Percentiles rank a stretch among this genome's conserved stretches.
phyloP scores from a whole-genome alignment of 2,888 invertebrate species.

The Andrena chrysosceles region DNA sequence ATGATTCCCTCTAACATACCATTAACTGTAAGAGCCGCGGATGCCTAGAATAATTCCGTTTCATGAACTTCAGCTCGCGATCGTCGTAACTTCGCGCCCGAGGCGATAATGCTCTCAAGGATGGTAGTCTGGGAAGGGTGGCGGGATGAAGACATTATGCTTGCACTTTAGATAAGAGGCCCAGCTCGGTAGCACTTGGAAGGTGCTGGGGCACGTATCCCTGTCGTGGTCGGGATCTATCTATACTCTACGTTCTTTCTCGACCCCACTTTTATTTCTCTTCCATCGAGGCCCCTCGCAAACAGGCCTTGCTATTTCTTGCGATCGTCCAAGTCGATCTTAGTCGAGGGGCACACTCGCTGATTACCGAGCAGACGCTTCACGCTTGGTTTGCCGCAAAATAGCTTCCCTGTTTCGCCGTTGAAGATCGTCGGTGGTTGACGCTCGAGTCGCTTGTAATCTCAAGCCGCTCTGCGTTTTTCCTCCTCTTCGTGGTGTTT shows the following conservation, averaged over 20 bases:
- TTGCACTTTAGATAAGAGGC: conserved; percentile 73
- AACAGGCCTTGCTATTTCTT: conserved; percentile 28
- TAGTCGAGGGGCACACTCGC: neutral
- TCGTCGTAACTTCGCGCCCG: conserved; percentile 22
- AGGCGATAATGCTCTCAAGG: conserved; percentile 19
- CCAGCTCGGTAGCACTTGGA: conserved; percentile 54
- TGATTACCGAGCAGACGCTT: conserved; percentile 36
- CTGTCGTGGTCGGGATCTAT: neutral
- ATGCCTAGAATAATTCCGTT: conserved; percentile 4
- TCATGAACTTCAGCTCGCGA: conserved; percentile 23
- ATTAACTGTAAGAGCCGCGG: conserved; percentile 1
- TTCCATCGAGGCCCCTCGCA: neutral
- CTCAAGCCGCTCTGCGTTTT: conserved; percentile 19
- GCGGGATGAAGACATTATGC: conserved; percentile 75
- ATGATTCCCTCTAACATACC: neutral
- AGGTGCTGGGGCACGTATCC: conserved; percentile 13
- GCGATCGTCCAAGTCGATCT: conserved; percentile 31
- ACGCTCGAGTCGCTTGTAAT: conserved; percentile 34
- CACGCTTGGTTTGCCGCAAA: conserved; percentile 43
- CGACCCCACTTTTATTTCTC: neutral
- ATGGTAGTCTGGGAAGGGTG: conserved; percentile 17
- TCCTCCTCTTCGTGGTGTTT: neutral
- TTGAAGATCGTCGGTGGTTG: conserved; percentile 19
- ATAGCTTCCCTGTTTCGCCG: conserved; percentile 25
- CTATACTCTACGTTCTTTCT: neutral